Conservation (phyloP, 2,113 vertebrate species). For the Caretta caretta region DNA sequence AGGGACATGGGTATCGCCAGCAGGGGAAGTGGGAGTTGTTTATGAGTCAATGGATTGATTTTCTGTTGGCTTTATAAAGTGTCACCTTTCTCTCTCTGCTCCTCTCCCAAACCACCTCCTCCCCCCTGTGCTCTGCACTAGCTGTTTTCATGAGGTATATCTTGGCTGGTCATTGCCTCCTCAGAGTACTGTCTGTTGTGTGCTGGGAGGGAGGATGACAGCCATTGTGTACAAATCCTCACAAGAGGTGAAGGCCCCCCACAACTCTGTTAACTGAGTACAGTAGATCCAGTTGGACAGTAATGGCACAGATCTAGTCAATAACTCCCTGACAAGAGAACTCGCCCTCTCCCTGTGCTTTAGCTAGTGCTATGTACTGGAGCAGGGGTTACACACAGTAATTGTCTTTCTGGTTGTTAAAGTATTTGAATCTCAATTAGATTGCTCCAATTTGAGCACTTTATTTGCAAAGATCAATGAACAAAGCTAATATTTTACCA, state of each 20-base stretch:
- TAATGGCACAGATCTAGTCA: not conserved
- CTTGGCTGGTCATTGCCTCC: not conserved
- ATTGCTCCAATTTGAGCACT: not conserved
- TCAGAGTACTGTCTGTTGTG: not conserved
- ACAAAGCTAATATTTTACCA: not conserved
- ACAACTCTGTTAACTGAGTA: not conserved
- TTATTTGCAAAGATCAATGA: not conserved
- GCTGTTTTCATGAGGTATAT: not conserved
- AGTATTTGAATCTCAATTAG: not conserved
- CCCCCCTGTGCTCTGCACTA: not conserved
- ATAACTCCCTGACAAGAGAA: not conserved
- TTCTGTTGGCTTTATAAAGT: not conserved
- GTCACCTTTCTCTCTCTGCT: accelerated
- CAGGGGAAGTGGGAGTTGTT: not conserved
- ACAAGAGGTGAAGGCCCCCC: not conserved
- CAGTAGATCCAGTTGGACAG: accelerated
- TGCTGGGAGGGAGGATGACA: not conserved
- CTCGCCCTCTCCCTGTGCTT: not conserved
- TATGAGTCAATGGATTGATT: not conserved
- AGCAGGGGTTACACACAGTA: not conserved
- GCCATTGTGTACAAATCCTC: not conserved
- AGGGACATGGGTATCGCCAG: not conserved
- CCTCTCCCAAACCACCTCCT: not conserved
- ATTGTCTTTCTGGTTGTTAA: not conserved
- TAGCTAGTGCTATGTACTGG: not conserved